Evolutionary conservation across 2,113 vertebrate genomes (phyloP).

Genomic region (Elaphurus davidianus): DNA sequence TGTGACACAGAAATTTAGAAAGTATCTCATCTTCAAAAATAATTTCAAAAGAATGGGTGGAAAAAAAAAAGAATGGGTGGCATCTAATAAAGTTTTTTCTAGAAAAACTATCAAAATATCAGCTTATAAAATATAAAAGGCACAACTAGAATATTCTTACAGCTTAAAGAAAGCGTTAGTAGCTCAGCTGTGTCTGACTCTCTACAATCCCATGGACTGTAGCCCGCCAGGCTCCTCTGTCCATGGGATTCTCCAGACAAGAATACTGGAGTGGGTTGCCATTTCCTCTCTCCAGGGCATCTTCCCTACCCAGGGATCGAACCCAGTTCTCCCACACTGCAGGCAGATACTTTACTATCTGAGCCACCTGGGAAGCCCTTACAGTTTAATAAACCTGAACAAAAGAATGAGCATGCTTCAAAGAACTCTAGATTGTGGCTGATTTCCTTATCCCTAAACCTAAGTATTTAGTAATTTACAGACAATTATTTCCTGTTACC

Average conservation of each 20-base stretch:
- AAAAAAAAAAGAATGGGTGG: not conserved
- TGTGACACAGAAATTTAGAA: not conserved
- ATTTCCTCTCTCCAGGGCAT: not conserved
- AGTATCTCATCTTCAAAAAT: not conserved
- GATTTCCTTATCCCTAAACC: not conserved
- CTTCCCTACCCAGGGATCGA: not conserved
- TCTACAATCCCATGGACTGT: not conserved
- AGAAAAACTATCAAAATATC: not conserved
- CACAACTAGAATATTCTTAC: not conserved
- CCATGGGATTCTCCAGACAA: not conserved
- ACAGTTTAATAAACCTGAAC: not conserved
- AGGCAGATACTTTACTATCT: not conserved
- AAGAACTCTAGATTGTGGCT: not conserved
- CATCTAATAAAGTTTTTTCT: not conserved
- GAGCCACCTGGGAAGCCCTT: not conserved
- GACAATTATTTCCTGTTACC: not conserved
- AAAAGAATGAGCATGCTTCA: not conserved
- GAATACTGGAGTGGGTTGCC: not conserved
- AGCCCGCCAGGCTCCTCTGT: not conserved
- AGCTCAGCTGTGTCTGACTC: not conserved
- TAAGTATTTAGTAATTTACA: not conserved
- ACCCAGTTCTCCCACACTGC: not conserved
- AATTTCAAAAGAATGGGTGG: not conserved
- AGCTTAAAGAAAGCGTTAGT: not conserved
- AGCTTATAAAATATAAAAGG: not conserved